Conservation (phyloP, 2,113 vertebrate genomes). For the Peromyscus polionotus region DNA sequence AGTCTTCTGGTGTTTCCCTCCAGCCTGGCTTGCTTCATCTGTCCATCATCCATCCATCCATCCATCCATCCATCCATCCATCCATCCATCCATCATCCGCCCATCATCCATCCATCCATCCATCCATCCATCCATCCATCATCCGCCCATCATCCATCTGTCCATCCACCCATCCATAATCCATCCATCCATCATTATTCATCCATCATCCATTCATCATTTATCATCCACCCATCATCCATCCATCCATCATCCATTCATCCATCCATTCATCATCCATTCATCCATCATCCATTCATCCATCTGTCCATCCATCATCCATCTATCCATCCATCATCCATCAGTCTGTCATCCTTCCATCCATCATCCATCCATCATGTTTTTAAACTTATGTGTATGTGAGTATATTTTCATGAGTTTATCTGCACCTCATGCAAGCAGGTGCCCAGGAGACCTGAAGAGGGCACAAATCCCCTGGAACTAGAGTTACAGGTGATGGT, state of each 20-base stretch:
- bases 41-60: not conserved
- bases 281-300: too few species aligned
- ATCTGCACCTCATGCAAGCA: not conserved
- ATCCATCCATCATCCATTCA: too few species aligned
- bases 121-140: too few species aligned
- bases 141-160: not conserved
- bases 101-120: too few species aligned
- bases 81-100: too few species aligned
- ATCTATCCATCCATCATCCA: not conserved
- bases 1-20: slow-evolving; percentile 36
- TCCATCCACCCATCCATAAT: not conserved
- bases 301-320: too few species aligned
- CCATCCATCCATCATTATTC: too few species aligned
- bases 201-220: too few species aligned
- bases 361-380: not conserved
- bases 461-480: not conserved
- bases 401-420: not conserved
- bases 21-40: not conserved
- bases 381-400: not conserved
- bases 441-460: not conserved
- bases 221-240: too few species aligned
- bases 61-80: not conserved
- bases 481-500: not conserved
- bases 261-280: too few species aligned
- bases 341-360: not conserved